These are phyloP conservation scores for Emydura subglobosa DNA, from an alignment of 2,113 vertebrate genomes.

Conservation along the genomic window DNA sequence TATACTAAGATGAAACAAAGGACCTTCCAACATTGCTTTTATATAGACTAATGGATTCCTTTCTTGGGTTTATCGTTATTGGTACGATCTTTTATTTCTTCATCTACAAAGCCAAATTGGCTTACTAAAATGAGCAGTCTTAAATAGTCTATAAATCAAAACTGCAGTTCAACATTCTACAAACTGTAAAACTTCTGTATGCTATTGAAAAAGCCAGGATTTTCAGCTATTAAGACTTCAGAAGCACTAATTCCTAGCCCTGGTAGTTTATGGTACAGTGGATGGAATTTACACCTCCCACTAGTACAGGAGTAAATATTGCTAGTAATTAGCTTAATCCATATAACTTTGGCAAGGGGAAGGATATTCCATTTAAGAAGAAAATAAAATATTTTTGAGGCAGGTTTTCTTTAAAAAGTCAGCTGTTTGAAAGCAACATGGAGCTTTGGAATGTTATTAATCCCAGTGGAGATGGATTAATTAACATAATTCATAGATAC, in stretches of 20 bases:
- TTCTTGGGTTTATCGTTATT: neutral
- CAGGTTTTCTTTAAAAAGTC: neutral
- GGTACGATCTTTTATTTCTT: neutral
- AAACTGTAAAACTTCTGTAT: neutral
- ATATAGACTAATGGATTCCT: fast-evolving
- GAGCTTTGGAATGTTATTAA: neutral
- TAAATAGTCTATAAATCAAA: neutral
- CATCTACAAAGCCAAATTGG: neutral
- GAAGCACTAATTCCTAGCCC: neutral
- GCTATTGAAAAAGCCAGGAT: neutral
- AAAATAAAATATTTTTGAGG: neutral
- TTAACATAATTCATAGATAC: neutral
- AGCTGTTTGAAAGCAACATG: neutral
- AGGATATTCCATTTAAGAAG: neutral
- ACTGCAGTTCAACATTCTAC: neutral
- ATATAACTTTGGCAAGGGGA: neutral
- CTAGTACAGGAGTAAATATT: neutral
- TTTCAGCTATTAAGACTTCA: neutral
- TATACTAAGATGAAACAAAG: neutral
- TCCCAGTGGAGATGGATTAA: neutral
- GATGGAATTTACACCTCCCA: neutral
- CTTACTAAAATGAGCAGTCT: fast-evolving
- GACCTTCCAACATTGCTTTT: neutral
- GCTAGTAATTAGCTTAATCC: neutral
- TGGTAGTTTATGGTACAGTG: neutral